These are phyloP conservation scores for Clistopyga incitator DNA, from an alignment of 2,888 invertebrate genomes.

Conservation along the genomic window DNA sequence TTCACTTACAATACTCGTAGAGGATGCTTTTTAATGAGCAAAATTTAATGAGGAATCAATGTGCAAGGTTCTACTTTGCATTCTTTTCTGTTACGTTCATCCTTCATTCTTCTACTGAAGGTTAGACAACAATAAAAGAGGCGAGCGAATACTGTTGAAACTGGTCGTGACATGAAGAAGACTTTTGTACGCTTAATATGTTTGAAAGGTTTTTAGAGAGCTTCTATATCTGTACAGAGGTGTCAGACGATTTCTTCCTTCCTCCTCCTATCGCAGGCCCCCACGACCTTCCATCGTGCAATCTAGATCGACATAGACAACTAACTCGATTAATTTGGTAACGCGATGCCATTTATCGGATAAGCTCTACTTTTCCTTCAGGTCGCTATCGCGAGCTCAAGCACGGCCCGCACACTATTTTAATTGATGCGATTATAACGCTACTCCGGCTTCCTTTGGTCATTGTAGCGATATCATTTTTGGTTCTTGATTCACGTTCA, in stretches of 20 bases:
- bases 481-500: background rate
- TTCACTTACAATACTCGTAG: no score
- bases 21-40: no score
- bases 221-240: constrained; percentile 7
- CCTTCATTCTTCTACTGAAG: background rate
- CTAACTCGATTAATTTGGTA: constrained; percentile 78
- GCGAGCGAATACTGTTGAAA: background rate
- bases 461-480: constrained; percentile 54
- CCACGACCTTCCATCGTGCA: constrained; percentile 17
- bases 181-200: constrained; percentile 1
- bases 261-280: background rate
- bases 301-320: constrained; percentile 60
- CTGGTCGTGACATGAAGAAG: background rate
- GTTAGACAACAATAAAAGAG: background rate
- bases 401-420: constrained; percentile 72
- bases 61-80: no score
- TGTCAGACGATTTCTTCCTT: constrained; percentile 8
- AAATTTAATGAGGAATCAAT: no score
- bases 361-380: constrained; percentile 73
- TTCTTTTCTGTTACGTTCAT: background rate
- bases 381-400: background rate
- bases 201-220: background rate
- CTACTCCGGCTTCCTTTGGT: constrained; percentile 75
- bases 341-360: constrained; percentile 79
- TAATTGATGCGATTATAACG: constrained; percentile 80